Evolutionary conservation across 2,113 vertebrate species (phyloP).

Genomic region (Prolemur simus): DNA sequence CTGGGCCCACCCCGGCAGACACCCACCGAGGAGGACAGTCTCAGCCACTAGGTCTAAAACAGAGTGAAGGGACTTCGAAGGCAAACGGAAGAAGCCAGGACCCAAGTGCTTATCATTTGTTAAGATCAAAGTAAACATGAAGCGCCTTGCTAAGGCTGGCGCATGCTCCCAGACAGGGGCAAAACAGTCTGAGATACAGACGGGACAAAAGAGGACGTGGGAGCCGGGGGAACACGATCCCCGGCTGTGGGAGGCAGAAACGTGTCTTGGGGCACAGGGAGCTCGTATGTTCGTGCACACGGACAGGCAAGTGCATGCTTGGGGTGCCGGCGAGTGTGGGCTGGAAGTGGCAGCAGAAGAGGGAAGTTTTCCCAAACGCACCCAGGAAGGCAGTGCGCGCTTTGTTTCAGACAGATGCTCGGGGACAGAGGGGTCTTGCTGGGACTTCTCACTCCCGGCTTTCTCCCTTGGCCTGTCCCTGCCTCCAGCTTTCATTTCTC

Average conservation of each 20-base stretch:
- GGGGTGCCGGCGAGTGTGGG: too few relatives aligned
- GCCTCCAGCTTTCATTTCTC: background rate
- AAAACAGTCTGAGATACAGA: conserved; percentile 49
- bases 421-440: background rate
- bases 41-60: background rate
- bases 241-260: background rate
- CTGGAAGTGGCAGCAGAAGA: background rate
- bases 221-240: background rate
- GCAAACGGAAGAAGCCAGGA: background rate
- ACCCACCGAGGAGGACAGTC: background rate
- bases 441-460: background rate
- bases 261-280: background rate
- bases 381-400: rapidly evolving
- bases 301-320: rapidly evolving
- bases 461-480: background rate
- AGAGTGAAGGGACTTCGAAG: rapidly evolving
- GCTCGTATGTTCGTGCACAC: rapidly evolving
- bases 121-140: conserved; percentile 44
- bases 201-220: background rate
- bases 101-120: background rate
- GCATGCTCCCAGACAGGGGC: background rate
- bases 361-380: background rate
- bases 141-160: background rate
- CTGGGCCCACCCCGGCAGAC: rapidly evolving
- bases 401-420: background rate